Evolutionary conservation across 2,113 vertebrate species (phyloP).

Genomic region (Pavo muticus): DNA sequence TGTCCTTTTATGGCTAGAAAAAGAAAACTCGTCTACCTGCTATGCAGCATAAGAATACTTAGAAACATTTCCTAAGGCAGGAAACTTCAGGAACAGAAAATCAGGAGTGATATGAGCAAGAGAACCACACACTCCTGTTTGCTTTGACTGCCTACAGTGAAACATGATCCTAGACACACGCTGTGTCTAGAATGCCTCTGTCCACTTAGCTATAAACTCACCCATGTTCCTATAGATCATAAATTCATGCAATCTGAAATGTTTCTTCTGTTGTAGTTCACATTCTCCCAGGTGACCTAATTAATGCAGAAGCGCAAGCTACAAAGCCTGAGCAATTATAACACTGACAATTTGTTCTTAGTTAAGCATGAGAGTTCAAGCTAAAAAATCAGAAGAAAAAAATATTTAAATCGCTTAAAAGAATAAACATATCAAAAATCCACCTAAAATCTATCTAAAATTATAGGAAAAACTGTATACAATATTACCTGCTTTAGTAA

Average conservation of each 20-base stretch:
- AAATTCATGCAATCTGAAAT: background rate
- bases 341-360: background rate
- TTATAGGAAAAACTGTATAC: background rate
- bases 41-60: background rate
- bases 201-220: background rate
- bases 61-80: background rate
- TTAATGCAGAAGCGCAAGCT: background rate
- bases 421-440: background rate
- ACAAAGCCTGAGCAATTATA: background rate
- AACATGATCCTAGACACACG: background rate
- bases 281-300: background rate
- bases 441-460: background rate
- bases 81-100: background rate
- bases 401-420: background rate
- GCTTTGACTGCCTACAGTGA: background rate
- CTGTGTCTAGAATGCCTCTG: background rate
- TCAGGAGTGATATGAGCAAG: accelerated
- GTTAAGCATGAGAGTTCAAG: background rate
- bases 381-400: background rate
- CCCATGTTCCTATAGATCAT: background rate
- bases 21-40: background rate
- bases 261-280: background rate
- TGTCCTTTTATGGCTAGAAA: background rate
- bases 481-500: background rate
- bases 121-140: background rate